These are phyloP conservation scores for Pandemis heparana DNA, from an alignment of 2,888 invertebrate genomes.

Conservation along the genomic window DNA sequence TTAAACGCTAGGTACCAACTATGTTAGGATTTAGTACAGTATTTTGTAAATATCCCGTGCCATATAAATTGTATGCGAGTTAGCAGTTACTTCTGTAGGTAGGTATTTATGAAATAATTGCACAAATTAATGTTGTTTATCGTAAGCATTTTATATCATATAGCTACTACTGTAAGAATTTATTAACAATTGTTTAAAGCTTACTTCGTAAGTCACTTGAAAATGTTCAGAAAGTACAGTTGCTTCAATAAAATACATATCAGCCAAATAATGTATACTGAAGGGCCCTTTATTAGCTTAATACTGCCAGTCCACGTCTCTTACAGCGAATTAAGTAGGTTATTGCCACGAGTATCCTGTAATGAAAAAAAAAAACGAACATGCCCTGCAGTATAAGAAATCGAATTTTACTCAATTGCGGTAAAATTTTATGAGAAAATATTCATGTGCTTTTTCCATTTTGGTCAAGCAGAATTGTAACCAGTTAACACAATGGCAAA, in stretches of 20 bases:
- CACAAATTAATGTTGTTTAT: slow-evolving; percentile 63
- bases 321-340: too few relatives aligned
- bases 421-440: too few relatives aligned
- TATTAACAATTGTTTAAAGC: slow-evolving; percentile 7
- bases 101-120: slow-evolving; percentile 67
- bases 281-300: neutral
- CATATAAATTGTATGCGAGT: slow-evolving; percentile 50
- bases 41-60: slow-evolving; percentile 60
- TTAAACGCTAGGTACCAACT: neutral
- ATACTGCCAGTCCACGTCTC: too few relatives aligned
- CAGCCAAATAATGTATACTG: neutral
- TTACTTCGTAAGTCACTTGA: neutral
- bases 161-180: slow-evolving; percentile 4
- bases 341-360: too few relatives aligned
- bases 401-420: too few relatives aligned
- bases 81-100: slow-evolving; percentile 52
- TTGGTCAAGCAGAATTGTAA: too few relatives aligned
- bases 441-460: too few relatives aligned
- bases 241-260: neutral
- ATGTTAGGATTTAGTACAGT: slow-evolving; percentile 58
- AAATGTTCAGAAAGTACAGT: neutral
- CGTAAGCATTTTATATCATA: slow-evolving; percentile 37
- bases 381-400: too few relatives aligned
- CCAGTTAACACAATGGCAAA: too few relatives aligned
- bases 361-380: too few relatives aligned